These are phyloP conservation scores for Seira musarum DNA, from an alignment of 2,888 invertebrate genomes.

Conservation along the genomic window DNA sequence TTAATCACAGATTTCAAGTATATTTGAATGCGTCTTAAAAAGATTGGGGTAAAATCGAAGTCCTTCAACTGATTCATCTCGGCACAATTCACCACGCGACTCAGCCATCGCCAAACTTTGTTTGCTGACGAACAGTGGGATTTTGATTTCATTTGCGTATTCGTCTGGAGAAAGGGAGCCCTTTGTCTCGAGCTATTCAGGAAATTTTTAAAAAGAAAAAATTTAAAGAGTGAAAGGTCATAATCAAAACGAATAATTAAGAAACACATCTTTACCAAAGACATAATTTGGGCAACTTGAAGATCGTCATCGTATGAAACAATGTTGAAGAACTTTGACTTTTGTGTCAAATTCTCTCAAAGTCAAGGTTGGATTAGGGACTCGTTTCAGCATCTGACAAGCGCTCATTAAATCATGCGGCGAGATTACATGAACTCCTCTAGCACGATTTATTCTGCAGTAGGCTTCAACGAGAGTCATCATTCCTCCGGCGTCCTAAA, in stretches of 20 bases:
- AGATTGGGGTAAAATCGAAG: slow-evolving; percentile 94
- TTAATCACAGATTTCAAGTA: too few relatives aligned
- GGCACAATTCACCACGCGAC: slow-evolving; percentile 86
- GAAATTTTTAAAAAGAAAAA: slow-evolving; percentile 15
- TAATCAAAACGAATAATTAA: background rate
- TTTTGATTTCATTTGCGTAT: slow-evolving; percentile 85
- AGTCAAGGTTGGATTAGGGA: slow-evolving; percentile 80
- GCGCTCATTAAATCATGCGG: slow-evolving; percentile 97
- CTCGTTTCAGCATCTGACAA: slow-evolving; percentile 81
- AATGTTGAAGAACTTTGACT: slow-evolving; percentile 93
- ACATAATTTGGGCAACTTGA: slow-evolving; percentile 59
- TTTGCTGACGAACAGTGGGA: slow-evolving; percentile 91
- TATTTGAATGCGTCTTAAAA: too few relatives aligned
- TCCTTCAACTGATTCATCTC: slow-evolving; percentile 97
- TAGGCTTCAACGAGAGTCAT: slow-evolving; percentile 98
- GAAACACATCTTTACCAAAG: slow-evolving; percentile 59
- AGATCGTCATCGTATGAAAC: slow-evolving; percentile 76
- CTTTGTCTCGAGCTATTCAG: slow-evolving; percentile 73
- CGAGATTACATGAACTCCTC: slow-evolving; percentile 95
- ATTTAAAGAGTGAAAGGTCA: slow-evolving; percentile 6
- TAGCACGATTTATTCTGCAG: slow-evolving; percentile 96
- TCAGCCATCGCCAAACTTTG: slow-evolving; percentile 92
- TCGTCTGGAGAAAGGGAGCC: slow-evolving; percentile 88
- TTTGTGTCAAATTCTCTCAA: slow-evolving; percentile 92
- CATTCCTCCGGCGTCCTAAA: slow-evolving; percentile 92